Evolutionary conservation across 2,888 invertebrate genomes (phyloP).

Genomic region (Dicycla oo): DNA sequence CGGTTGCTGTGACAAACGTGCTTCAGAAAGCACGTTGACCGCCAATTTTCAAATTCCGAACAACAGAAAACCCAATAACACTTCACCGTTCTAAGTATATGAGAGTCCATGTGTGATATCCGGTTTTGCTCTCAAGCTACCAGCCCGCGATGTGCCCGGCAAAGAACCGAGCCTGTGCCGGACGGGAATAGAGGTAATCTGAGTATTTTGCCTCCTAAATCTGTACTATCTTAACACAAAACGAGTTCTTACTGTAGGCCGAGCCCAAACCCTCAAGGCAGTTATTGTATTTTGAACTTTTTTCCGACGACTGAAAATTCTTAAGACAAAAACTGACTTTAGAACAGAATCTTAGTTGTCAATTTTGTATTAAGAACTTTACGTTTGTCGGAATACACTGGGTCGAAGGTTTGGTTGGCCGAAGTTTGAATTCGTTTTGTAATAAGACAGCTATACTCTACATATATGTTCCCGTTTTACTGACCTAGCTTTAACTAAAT

Average conservation of each 20-base stretch:
- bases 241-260: neutral
- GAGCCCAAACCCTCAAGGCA: neutral
- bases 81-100: neutral
- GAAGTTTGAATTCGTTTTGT: neutral
- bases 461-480: neutral
- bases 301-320: neutral
- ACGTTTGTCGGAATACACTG: neutral
- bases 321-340: neutral
- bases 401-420: neutral
- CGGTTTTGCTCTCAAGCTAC: slow-evolving; percentile 59
- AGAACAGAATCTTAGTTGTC: neutral
- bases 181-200: slow-evolving; percentile 45
- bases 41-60: neutral
- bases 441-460: neutral
- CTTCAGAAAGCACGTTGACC: too few relatives aligned
- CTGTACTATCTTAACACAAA: slow-evolving; percentile 1
- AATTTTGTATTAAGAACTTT: neutral
- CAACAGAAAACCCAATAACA: neutral
- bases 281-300: neutral
- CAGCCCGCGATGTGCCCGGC: slow-evolving; percentile 55
- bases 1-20: neutral
- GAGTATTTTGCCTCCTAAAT: slow-evolving; percentile 23
- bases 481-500: neutral
- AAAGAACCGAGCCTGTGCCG: slow-evolving; percentile 57
- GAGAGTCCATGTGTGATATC: slow-evolving; percentile 39